Evolutionary conservation across 2,797 vertebrate species (phyloP).

Genomic region (Bryconaethiops microstoma): DNA sequence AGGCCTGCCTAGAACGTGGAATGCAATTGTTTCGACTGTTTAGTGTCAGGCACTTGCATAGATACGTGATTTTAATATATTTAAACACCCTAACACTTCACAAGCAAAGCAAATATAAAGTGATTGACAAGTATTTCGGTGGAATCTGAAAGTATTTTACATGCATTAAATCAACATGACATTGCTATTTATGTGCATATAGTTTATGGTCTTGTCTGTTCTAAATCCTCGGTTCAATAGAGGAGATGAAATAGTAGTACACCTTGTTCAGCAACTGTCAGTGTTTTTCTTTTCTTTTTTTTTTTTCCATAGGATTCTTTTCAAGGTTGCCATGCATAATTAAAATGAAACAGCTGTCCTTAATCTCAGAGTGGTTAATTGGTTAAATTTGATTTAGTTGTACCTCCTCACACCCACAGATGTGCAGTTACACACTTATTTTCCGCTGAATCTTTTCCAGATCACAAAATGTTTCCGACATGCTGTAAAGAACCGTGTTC

Average conservation of each 20-base stretch:
- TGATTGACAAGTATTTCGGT: not conserved
- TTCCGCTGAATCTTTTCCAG: constrained; percentile 9
- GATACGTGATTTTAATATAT: not conserved
- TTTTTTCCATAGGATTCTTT: not conserved
- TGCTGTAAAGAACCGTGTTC: not conserved
- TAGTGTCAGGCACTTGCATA: not conserved
- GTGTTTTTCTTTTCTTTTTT: too few species aligned
- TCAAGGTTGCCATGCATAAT: constrained; percentile 40
- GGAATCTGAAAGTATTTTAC: not conserved
- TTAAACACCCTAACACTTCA: not conserved
- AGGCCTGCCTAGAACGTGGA: not conserved
- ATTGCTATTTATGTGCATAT: not conserved
- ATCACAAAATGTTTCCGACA: not conserved
- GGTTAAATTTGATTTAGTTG: constrained; percentile 40
- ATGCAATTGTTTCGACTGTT: not conserved
- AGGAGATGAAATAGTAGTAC: not conserved
- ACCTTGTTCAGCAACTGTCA: constrained; percentile 5
- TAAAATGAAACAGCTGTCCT: constrained; percentile 38
- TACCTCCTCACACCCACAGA: constrained; percentile 9
- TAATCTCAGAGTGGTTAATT: constrained; percentile 41
- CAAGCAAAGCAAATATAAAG: not conserved
- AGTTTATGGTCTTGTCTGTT: not conserved
- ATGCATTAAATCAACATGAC: not conserved
- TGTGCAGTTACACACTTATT: constrained; percentile 19
- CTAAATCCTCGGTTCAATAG: not conserved